Base-by-base conservation (phyloP, 2,888 invertebrate species). In the Chaitophorus viminalis region DNA sequence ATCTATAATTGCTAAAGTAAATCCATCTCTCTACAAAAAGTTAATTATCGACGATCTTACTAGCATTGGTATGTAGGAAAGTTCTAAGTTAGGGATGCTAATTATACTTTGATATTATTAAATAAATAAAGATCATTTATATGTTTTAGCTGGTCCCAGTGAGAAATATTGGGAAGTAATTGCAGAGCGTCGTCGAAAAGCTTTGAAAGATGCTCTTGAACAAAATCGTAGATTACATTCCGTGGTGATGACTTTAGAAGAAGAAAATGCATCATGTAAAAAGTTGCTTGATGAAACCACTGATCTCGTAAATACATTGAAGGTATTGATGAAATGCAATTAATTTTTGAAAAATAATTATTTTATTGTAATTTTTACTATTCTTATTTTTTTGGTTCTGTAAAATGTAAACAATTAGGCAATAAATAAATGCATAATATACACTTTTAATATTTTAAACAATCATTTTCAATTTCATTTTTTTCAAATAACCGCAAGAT, bases 221-320 rank as follows among this genome's bases (percentile, higher is more conserved):
- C 95, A 96, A 91, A 96, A 95, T 92, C 93, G 93, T 89, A 93
- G 93, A 90, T 91, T 94, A 39, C 92, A 93, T 89, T 93, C 93
- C 60, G 91, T 92, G 88, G 91, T 94, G 72, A 91, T 91, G 77
- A 90, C 92, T 52, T 91, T 94, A 3, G 93, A 93, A 90, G 94
- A 95, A 91, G 94, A 96, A 90, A 94, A 94, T 90, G 92, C 92
- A 88, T 92, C 94, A 89, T 94, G 94, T 89, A 94, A 95, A 91
- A 93, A 94, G 90, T 95, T 96, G 94, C 91, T 96, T 68, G 94
- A 95, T 70, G 96, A 96, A 91, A 94, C 95, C 0, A 94, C 94
- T 90, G 93, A 93, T 91, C 93, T 96, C 89, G 94, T 96, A 52
- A 95, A 95, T 92, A 94, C 96, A 46, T 92, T 96, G n/a, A 94